Evolutionary conservation across 2,113 vertebrate species (phyloP).

Genomic region (Pogona vitticeps): DNA sequence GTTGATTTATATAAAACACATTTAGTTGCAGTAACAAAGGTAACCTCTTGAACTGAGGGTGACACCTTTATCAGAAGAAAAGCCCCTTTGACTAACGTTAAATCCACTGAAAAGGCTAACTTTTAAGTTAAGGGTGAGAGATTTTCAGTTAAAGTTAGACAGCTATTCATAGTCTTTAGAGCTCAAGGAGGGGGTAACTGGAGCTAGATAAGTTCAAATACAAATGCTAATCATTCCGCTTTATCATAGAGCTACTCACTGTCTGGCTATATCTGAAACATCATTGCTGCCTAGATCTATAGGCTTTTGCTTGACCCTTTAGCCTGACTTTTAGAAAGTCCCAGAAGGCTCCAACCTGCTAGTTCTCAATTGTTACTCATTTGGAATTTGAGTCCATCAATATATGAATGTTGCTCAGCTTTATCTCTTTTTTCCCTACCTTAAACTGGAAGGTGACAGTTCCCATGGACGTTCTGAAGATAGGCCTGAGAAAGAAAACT

Average conservation of each 20-base stretch:
- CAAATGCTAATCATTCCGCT: background rate
- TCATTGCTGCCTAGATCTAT: background rate
- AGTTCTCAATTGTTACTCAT: background rate
- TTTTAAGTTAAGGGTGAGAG: conserved; percentile 3
- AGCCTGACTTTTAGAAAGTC: background rate
- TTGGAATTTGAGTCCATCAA: background rate
- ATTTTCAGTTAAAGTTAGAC: background rate
- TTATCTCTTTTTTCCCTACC: too few species aligned
- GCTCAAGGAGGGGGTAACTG: background rate
- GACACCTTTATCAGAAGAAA: background rate
- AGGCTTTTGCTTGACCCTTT: background rate
- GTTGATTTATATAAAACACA: conserved; percentile 45
- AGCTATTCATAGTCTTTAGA: background rate
- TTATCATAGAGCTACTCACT: background rate
- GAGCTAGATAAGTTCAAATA: background rate
- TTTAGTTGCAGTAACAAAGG: background rate
- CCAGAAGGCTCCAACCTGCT: background rate
- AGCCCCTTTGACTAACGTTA: background rate
- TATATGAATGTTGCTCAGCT: too few species aligned
- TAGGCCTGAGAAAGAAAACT: too few species aligned
- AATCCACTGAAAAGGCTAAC: background rate
- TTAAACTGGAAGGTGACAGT: too few species aligned
- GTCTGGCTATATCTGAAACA: background rate
- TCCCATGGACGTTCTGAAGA: too few species aligned
- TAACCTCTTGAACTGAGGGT: background rate